A percentile compares a stretch with the other conserved stretches of the same genome.
phyloP scores from a whole-genome alignment of 2,113 vertebrate genomes.

The Phasianus colchicus region DNA sequence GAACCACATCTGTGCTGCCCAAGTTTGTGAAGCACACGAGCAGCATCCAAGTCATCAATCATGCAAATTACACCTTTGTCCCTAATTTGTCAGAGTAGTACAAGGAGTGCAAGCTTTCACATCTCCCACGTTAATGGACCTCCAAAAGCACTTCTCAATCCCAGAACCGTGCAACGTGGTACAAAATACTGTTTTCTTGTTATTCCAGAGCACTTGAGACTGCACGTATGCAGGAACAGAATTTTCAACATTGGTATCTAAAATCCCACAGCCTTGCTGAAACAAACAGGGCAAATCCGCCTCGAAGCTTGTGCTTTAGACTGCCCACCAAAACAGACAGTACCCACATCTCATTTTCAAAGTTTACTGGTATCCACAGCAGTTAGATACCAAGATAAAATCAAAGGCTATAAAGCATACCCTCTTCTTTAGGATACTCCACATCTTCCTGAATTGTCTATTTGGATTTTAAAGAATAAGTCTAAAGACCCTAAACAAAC shows the following conservation, averaged over 20 bases:
- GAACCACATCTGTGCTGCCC: not conserved
- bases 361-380: not conserved
- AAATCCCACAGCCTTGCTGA: not conserved
- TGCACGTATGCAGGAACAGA: not conserved
- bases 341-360: not conserved
- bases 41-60: not conserved
- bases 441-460: not conserved
- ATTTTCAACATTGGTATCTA: not conserved
- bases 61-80: not conserved
- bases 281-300: not conserved
- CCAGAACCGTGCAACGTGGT: fast-evolving
- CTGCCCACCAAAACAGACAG: not conserved
- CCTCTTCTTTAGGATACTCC: not conserved
- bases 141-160: not conserved
- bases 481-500: not conserved
- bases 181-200: not conserved
- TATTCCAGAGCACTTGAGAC: not conserved
- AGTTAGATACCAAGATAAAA: not conserved
- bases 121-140: not conserved
- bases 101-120: not conserved
- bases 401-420: not conserved
- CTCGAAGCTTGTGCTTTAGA: not conserved
- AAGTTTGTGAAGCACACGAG: not conserved
- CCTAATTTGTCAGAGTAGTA: no score
- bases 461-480: not conserved